Evolutionary conservation across 2,113 vertebrate genomes (phyloP).

Genomic region (Notothenia rossii): DNA sequence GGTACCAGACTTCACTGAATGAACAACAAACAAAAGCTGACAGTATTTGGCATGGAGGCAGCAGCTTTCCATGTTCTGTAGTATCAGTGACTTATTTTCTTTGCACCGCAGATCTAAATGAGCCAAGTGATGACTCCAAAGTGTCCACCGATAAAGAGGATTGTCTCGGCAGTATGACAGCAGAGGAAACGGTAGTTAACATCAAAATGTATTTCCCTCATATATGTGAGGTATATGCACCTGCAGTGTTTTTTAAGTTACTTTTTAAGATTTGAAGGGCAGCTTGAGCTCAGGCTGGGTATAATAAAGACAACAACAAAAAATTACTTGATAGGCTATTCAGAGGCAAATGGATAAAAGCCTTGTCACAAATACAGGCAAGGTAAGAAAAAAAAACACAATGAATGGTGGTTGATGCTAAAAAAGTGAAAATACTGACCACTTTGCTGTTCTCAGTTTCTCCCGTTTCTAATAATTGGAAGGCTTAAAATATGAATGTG

Average conservation of each 20-base stretch:
- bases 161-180: background rate
- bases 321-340: background rate
- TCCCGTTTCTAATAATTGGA: background rate
- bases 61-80: background rate
- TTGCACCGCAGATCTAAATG: constrained; percentile 25
- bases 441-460: no score
- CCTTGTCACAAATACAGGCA: background rate
- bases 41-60: background rate
- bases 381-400: background rate
- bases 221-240: background rate
- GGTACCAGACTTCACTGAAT: constrained; percentile 19
- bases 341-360: background rate
- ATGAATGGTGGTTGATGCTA: no score
- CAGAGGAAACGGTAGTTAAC: constrained; percentile 47
- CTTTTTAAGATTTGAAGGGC: background rate
- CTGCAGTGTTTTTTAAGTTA: background rate
- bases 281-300: background rate
- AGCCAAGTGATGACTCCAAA: background rate
- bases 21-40: no score
- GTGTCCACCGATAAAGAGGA: background rate
- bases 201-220: background rate
- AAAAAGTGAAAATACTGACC: background rate
- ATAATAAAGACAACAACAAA: background rate
- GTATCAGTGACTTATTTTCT: background rate
- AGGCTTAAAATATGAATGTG: background rate